These are phyloP conservation scores for Myoxocephalus aenaeus DNA, from an alignment of 2,797 vertebrate species.

Conservation along the genomic window DNA sequence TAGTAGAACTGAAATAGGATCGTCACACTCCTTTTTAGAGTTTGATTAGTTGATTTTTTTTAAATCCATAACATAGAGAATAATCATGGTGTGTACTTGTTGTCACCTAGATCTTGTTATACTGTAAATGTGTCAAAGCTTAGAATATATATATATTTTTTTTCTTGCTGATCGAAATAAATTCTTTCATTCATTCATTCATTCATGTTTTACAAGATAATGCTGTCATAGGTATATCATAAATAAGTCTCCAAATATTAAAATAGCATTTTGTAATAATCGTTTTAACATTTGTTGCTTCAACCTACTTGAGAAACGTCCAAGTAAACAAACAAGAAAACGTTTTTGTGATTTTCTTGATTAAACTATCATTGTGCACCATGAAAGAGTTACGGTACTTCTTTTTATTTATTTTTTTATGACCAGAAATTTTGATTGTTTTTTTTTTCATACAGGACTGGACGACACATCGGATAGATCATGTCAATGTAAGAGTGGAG, in stretches of 20 bases:
- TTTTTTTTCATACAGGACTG: not conserved
- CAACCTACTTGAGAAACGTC: fast-evolving
- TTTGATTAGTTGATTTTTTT: not conserved
- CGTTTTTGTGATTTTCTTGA: not conserved
- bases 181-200: too few species aligned
- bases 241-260: not conserved
- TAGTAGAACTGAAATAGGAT: not conserved
- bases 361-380: not conserved
- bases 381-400: not conserved
- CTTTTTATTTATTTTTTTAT: too few species aligned
- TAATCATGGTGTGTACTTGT: not conserved
- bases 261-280: not conserved
- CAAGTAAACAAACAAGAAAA: not conserved
- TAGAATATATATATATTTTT: too few species aligned
- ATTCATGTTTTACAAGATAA: too few species aligned
- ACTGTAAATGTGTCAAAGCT: not conserved
- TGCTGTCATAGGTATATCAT: not conserved
- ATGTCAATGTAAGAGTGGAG: not conserved
- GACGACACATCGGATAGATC: not conserved
- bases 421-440: not conserved
- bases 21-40: not conserved
- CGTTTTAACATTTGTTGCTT: not conserved
- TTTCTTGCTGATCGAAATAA: too few species aligned
- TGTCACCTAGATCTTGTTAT: not conserved
- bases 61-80: not conserved